Base-by-base conservation (phyloP, 2,888 invertebrate genomes). In the Quadriops clusia region DNA sequence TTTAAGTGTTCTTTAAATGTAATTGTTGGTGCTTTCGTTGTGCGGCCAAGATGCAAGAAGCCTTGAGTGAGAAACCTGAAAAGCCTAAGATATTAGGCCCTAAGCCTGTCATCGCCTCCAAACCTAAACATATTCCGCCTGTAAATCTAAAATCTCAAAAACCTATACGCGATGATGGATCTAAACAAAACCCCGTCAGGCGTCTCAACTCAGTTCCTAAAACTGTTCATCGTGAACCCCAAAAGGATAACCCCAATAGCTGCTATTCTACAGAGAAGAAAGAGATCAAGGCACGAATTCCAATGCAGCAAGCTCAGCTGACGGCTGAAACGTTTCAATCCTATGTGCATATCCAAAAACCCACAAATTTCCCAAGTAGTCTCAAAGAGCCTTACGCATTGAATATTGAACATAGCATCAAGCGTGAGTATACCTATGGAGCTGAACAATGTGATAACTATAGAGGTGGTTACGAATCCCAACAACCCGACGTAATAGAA, bases 91-190 rank as follows among this genome's bases (percentile, higher is more conserved):
- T 56, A 25, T 42, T 53, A 31, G 51, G 56, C 29, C 56, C 58
- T 8, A 63, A 63, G 45, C 60, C 60, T 10, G 45, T 43, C 26
- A 53, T 59, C 20, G 58, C 61, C 6, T 47, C 53, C 3, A 63
- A 63, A 40, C 64, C 64, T 4, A 59, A 57, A 41, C 56, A 51
- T 43, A 56, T 64, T 4, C 63, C 64, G 29, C 64, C 64, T 10
- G 56, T 61, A 22, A 56, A 57, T 43, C 41, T 52, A 28, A 50
- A 49, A 39, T 32, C 24, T 42, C 31, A 49, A 42, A 43, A 39
- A 31, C 9, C 18, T 18, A n/a, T 18, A 7, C 7, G n/a, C n/a
- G n/a, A n/a, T n/a, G n/a, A n/a, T 18, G 7, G n/a, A 18, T 18
- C 18, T 18, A 18, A n/a, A 18, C 7, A 18, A n/a, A n/a, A 18